A percentile compares a stretch with the other conserved stretches of the same genome.
Evolutionary conservation across 2,888 invertebrate species (phyloP).

Genomic region (Andrena flavipes): DNA sequence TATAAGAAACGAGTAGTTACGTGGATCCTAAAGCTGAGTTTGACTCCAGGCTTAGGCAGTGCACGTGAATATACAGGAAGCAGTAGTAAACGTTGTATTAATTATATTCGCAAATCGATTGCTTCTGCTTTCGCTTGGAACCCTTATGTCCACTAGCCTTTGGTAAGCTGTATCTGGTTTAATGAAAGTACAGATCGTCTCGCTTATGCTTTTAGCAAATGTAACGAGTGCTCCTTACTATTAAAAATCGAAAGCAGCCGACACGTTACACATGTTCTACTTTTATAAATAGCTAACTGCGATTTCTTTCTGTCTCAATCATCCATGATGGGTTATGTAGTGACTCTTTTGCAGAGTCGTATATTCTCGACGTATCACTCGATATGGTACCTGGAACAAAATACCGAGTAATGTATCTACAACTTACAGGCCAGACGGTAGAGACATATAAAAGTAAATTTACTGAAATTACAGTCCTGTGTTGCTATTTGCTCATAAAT

Average conservation of each 20-base stretch:
- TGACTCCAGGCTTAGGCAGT: neutral
- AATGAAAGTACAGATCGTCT: neutral
- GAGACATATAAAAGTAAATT: no score
- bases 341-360: neutral
- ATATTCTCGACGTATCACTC: neutral
- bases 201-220: neutral
- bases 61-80: conserved; percentile 14
- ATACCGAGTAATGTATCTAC: neutral
- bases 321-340: neutral
- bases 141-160: neutral
- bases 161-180: neutral
- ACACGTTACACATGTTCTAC: neutral
- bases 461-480: no score
- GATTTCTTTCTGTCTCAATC: neutral
- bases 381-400: conserved; percentile 41
- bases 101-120: neutral
- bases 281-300: neutral
- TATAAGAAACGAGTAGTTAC: conserved; percentile 8
- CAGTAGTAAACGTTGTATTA: neutral
- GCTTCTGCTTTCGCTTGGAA: neutral
- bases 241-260: conserved; percentile 1
- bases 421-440: neutral
- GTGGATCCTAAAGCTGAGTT: neutral
- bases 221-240: neutral
- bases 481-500: no score